Evolutionary conservation across 2,113 vertebrate species (phyloP), one percentile per base, ranked within the genome.

Genomic region (Chionomys nivalis): DNA sequence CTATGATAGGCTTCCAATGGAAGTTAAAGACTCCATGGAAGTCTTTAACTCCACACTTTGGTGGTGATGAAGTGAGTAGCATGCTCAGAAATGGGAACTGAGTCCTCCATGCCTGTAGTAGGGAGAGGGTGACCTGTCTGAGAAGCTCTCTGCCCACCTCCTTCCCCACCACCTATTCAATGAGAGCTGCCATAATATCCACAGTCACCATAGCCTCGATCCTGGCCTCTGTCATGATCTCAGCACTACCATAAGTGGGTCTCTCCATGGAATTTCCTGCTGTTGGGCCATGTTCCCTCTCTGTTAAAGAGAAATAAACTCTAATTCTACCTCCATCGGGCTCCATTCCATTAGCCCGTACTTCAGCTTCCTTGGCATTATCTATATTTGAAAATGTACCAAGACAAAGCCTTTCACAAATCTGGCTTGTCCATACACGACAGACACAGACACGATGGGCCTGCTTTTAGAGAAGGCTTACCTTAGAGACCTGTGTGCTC

Each of bases 351-450:
- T 58, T 58, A 5, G 33, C 16, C n/a, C 11, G 5, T 23, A 39
- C 52, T 61, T 82, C 58, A 61, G 79, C 99, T 98, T 99, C 99
- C 97, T 99, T 99, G 55, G 99, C 99, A 96, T 99, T 99, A 65
- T 99, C 99, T 7, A 98, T 99, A 31, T 99, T 99, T 99, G 99
- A 0, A 99, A 99, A 98, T 99, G 99, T 63, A 99, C 99, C 75
- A 99, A 99, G 0, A 99, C 99, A 92, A 99, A 99, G 83, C 99
- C 99, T 78, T 99, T 99, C 49, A 99, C 99, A 68, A 99, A 99
- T 14, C 99, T 98, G 0, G 99, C 99, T 96, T 99, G 99, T 98
- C 99, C 99, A 95, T 99, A 99, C 73, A 99, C 99, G 9, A 99
- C 99, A 96, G 98, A 98, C 83, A 99, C 99, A 33, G 99, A 99